phyloP scores from a whole-genome alignment of 2,797 vertebrate species.

The Lithobates sylvaticus region DNA sequence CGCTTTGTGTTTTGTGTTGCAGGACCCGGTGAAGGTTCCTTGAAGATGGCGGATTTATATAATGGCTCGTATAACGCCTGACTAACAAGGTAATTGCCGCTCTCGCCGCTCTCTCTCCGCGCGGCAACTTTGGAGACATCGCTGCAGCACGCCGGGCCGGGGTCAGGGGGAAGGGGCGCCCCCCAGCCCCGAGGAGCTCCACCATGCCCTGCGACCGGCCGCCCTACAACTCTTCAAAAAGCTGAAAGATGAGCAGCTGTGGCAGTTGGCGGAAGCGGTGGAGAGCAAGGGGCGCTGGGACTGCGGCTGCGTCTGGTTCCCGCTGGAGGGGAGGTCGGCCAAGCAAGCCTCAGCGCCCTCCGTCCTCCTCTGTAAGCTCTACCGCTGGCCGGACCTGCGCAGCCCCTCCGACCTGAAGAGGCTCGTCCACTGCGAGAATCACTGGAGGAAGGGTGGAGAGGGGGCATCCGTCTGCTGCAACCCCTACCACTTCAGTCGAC shows the following conservation, averaged over 20 bases:
- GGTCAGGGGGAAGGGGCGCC: conserved; percentile 38
- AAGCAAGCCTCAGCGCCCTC: conserved; percentile 64
- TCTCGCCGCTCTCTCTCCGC: conserved; percentile 63
- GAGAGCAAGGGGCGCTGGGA: conserved; percentile 65
- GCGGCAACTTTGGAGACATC: conserved; percentile 69
- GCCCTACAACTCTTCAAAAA: conserved; percentile 71
- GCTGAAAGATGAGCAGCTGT: conserved; percentile 71
- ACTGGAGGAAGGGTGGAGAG: conserved; percentile 50
- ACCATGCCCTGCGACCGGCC: conserved; percentile 53
- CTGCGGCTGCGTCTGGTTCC: conserved; percentile 62
- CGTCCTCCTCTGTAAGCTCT: conserved; percentile 70
- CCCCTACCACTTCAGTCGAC: conserved; percentile 71
- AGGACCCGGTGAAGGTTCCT: background rate
- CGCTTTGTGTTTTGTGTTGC: background rate
- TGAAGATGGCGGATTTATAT: background rate
- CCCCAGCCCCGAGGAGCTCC: conserved; percentile 57
- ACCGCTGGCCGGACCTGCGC: conserved; percentile 71
- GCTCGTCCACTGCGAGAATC: conserved; percentile 60
- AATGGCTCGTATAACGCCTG: background rate
- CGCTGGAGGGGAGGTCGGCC: conserved; percentile 34
- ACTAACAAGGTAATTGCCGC: conserved; percentile 25
- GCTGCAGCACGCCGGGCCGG: conserved; percentile 33
- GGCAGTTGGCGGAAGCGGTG: conserved; percentile 69
- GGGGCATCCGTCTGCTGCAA: conserved; percentile 66
- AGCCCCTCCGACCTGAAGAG: conserved; percentile 67